These are phyloP conservation scores for Tetragnatha versicolor DNA, from an alignment of 1,140 invertebrate genomes.

Conservation along the genomic window DNA sequence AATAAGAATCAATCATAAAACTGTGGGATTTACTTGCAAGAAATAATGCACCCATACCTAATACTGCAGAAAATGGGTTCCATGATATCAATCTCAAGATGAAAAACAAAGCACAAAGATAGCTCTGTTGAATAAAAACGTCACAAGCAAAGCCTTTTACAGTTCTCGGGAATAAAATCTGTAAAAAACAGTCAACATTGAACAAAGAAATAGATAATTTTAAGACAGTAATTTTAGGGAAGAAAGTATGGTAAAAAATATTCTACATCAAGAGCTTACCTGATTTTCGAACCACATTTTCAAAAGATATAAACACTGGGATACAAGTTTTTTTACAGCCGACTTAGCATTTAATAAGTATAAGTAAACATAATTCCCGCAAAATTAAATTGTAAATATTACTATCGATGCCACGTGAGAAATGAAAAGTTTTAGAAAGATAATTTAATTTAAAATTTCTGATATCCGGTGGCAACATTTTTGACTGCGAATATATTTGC, in stretches of 20 bases:
- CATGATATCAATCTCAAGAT: slow-evolving; percentile 14
- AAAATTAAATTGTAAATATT: no score
- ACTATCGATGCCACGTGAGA: no score
- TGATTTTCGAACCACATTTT: slow-evolving; percentile 21
- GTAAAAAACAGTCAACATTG: background rate
- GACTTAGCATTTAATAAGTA: background rate
- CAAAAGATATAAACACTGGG: background rate
- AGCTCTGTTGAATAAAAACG: slow-evolving; percentile 23
- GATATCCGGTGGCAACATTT: no score
- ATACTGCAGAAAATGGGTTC: slow-evolving; percentile 12
- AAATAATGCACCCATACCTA: slow-evolving; percentile 14
- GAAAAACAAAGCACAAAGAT: background rate
- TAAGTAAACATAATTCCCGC: slow-evolving; percentile 29
- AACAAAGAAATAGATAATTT: background rate
- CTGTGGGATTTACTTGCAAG: background rate
- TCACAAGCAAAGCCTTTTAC: slow-evolving; percentile 5
- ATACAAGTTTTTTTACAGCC: background rate
- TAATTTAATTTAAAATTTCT: no score
- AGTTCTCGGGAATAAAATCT: slow-evolving; percentile 23
- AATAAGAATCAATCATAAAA: no score
- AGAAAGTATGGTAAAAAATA: background rate
- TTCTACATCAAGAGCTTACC: background rate
- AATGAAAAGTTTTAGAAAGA: no score
- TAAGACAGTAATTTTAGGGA: no score
- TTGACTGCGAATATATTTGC: no score